Conservation (phyloP, 2,888 invertebrate genomes). For the Pteria penguin region DNA sequence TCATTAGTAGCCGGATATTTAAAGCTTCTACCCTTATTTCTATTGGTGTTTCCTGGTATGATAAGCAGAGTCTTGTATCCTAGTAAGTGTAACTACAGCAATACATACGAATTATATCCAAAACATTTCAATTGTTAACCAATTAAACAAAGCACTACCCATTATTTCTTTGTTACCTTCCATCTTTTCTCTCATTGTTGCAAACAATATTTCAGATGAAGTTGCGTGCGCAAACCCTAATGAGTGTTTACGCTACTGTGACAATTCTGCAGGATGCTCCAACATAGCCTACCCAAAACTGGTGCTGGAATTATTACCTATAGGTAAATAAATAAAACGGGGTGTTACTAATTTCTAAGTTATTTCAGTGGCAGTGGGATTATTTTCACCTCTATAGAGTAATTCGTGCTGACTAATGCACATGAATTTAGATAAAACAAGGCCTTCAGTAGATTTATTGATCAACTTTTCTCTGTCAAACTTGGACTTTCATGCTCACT, state of each 20-base stretch:
- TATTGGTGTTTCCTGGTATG: slow-evolving; percentile 82
- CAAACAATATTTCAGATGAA: slow-evolving; percentile 61
- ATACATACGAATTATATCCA: no score
- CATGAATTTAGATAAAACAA: no score
- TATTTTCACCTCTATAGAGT: no score
- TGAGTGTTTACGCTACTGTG: slow-evolving; percentile 65
- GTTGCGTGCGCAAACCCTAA: slow-evolving; percentile 73
- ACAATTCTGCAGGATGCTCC: slow-evolving; percentile 75
- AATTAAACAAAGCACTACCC: neutral
- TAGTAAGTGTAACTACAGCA: slow-evolving; percentile 42
- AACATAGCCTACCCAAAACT: slow-evolving; percentile 78
- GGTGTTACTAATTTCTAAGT: no score
- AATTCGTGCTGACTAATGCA: no score
- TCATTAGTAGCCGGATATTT: slow-evolving; percentile 81
- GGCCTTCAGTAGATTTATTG: no score
- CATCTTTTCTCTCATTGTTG: no score
- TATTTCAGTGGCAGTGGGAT: no score
- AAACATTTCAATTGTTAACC: neutral
- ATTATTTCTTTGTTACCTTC: neutral
- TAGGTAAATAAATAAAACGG: slow-evolving; percentile 68
- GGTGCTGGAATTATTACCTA: slow-evolving; percentile 74
- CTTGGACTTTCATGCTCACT: no score
- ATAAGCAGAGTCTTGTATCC: slow-evolving; percentile 80
- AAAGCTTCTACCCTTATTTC: slow-evolving; percentile 81
- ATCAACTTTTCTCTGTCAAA: no score